A percentile compares a stretch with the other conserved stretches of the same genome.
Evolutionary conservation across 1,140 invertebrate species (phyloP).

Genomic region (Dendroctonus ponderosae): DNA sequence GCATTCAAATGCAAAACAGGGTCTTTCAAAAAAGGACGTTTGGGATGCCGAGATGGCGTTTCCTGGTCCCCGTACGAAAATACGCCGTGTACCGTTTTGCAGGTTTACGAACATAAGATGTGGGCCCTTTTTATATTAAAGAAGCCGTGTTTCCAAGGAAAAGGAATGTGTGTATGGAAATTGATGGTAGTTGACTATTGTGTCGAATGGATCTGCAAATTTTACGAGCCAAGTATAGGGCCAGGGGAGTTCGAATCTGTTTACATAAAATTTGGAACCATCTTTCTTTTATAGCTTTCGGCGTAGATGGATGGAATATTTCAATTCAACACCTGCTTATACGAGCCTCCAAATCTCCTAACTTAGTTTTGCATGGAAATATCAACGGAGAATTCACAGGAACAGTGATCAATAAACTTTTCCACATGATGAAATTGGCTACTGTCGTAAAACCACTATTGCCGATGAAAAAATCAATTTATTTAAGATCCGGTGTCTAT

Average conservation of each 20-base stretch:
- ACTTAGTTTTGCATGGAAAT: too few species aligned
- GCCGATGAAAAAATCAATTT: too few species aligned
- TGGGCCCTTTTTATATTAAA: constrained; percentile 21
- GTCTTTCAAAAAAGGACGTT: constrained; percentile 24
- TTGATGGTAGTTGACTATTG: constrained; percentile 22
- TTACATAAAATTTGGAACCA: not conserved
- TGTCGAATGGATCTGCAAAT: constrained; percentile 10
- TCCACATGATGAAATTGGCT: too few species aligned
- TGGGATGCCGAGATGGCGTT: constrained; percentile 15
- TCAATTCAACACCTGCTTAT: too few species aligned
- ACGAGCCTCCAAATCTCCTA: too few species aligned
- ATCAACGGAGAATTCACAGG: too few species aligned
- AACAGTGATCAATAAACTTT: too few species aligned
- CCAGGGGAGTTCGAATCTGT: constrained; percentile 4
- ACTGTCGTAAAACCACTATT: too few species aligned
- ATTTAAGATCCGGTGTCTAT: too few species aligned
- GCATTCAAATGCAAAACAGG: constrained; percentile 27
- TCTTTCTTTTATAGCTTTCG: not conserved
- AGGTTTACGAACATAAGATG: constrained; percentile 22
- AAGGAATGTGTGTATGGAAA: constrained; percentile 14
- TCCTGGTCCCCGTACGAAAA: constrained; percentile 18
- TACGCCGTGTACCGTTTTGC: constrained; percentile 23
- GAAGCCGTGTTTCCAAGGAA: constrained; percentile 1
- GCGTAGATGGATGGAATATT: too few species aligned
- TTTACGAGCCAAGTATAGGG: constrained; percentile 9